Evolutionary conservation across 37 sponge, comb jelly and placozoan genomes (phyloP), one percentile per base, ranked within the genome.

Genomic region (Axinella damicornis): DNA sequence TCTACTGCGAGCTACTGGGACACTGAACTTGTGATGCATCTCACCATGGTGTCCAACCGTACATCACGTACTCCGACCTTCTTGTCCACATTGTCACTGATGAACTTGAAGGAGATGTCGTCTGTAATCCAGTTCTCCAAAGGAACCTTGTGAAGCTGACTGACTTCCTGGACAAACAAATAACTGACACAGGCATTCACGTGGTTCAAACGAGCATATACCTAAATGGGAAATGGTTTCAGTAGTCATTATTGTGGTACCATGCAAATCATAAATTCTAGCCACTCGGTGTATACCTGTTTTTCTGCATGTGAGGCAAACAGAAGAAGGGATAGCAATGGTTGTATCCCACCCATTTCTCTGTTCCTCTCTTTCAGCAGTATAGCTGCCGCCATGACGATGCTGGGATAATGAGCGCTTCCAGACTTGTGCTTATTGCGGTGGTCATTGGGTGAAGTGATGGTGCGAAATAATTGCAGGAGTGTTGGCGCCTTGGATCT

Each of bases 111-210:
- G 13, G 35, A 21, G 38, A 33, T 46, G 16, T 46, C 85, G 20
- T 75, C 85, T 16, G 63, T 40, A 34, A 84, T 58, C 75, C 85
- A 84, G 27, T 84, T 22, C 64, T 84, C 41, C 16, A 84, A 20
- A 32, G 73, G 73, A 38, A 46, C 53, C n/a, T 38, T 72, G 53
- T 72, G 73, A 28, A 28, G 25, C 53, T 72, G 18, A 27, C 73
- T 72, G 22, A 72, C 16, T 2, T 46, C 73, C 15, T 20, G 22
- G 25, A 72, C 28, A 1, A 46, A n/a, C 37, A 2, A 38, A 46
- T 72, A 72, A 27, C 73, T 72, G 73, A 72, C 20, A 46, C 27
- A 46, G 22, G 37, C 53, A 46, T 72, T 72, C 53, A 54, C 78
- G n/a, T 27, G n/a, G 34, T 69, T 24, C 20, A 72, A 46, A n/a